Evolutionary conservation across 1,140 invertebrate species (phyloP).

Genomic region (Bicyclus anynana): DNA sequence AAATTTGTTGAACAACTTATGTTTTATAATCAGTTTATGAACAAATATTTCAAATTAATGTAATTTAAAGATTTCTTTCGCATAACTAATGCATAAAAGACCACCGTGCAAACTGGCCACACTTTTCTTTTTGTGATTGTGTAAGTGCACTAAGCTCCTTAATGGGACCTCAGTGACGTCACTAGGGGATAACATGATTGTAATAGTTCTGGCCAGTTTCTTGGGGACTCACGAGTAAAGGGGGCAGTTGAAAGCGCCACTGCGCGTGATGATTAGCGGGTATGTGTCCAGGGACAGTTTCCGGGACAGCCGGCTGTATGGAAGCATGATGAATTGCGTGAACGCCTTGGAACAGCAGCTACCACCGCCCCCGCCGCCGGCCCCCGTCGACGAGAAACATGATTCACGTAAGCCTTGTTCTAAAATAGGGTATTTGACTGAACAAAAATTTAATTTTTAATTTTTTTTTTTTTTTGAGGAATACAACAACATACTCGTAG

Average conservation of each 20-base stretch:
- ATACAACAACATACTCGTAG: too few relatives aligned
- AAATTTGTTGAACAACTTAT: too few relatives aligned
- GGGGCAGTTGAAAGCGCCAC: neutral
- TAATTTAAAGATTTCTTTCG: too few relatives aligned
- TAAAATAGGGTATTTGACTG: neutral
- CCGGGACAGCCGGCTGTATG: conserved; percentile 79
- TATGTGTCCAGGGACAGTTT: conserved; percentile 71
- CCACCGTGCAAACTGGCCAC: too few relatives aligned
- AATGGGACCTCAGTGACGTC: too few relatives aligned
- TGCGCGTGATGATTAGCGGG: conserved; percentile 24
- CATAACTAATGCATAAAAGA: too few relatives aligned
- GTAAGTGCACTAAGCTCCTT: too few relatives aligned
- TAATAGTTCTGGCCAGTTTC: neutral
- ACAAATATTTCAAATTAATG: too few relatives aligned
- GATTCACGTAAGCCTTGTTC: conserved; percentile 85
- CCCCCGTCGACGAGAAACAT: conserved; percentile 87
- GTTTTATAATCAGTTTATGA: too few relatives aligned
- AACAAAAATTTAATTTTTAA: neutral
- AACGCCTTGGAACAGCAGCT: conserved; percentile 88
- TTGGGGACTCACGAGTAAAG: neutral
- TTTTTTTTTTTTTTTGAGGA: too few relatives aligned
- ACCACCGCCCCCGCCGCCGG: conserved; percentile 84
- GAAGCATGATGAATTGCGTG: conserved; percentile 92
- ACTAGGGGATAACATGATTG: too few relatives aligned
- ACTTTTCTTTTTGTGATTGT: too few relatives aligned